Conservation (phyloP, 2,113 vertebrate genomes). For the Dasyprocta punctata region DNA sequence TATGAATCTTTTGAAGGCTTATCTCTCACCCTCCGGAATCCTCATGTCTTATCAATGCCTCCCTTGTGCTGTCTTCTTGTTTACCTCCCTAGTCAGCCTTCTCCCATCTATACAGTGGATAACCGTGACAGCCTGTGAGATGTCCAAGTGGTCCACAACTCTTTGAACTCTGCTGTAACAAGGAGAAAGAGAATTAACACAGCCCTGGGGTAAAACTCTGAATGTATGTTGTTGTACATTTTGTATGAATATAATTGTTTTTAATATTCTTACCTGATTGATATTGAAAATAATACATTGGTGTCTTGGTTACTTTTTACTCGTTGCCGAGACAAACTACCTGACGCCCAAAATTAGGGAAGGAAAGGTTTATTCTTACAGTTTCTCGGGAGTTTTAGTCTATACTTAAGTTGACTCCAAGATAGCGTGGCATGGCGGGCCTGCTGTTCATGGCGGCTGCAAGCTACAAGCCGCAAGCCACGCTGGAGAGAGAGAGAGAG, state of each 20-base stretch:
- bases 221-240: neutral
- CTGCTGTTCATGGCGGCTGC: too few relatives aligned
- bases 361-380: too few relatives aligned
- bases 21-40: neutral
- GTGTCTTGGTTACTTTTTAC: too few relatives aligned
- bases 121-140: neutral
- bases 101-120: neutral
- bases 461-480: too few relatives aligned
- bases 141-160: neutral
- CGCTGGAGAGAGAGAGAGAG: too few relatives aligned
- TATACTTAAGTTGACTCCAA: too few relatives aligned
- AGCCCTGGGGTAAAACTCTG: neutral
- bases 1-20: neutral
- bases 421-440: too few relatives aligned
- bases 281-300: constrained; percentile 11
- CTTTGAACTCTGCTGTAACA: neutral
- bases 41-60: neutral
- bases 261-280: neutral
- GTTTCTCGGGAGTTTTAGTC: too few relatives aligned
- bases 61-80: neutral
- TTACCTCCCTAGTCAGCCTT: neutral
- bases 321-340: too few relatives aligned
- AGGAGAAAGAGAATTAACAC: neutral
- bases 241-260: neutral
- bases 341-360: too few relatives aligned